Percentiles rank a stretch among this genome's conserved stretches.
Conservation (phyloP, 2,113 vertebrate species). For the Thunnus thynnus region DNA sequence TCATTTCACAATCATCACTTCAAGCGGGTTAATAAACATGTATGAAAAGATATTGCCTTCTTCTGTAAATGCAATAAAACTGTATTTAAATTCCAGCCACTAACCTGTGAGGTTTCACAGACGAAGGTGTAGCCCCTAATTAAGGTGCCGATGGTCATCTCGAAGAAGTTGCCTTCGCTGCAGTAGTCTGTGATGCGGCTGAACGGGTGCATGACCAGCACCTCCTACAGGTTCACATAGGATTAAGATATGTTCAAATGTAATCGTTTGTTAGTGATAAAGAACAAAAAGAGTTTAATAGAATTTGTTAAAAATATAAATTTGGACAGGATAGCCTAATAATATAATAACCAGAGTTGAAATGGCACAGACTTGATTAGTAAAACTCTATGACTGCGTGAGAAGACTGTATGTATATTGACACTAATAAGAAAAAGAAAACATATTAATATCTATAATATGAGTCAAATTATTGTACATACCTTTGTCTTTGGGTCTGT, state of each 20-base stretch:
- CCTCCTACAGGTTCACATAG: slow-evolving; percentile 83
- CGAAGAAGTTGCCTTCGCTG: slow-evolving; percentile 90
- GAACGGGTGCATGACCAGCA: slow-evolving; percentile 88
- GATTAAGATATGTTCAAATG: background rate
- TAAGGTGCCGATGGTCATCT: slow-evolving; percentile 90
- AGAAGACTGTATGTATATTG: background rate
- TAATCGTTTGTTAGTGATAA: background rate
- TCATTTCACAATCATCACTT: background rate
- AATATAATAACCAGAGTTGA: background rate
- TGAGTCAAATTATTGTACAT: background rate
- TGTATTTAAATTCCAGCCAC: slow-evolving; percentile 13
- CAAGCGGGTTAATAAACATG: background rate
- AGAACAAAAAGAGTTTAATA: too few species aligned
- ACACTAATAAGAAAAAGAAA: background rate
- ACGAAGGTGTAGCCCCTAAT: slow-evolving; percentile 86
- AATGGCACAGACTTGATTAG: background rate
- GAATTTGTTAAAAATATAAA: too few species aligned
- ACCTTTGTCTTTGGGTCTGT: slow-evolving; percentile 93
- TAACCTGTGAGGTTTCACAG: slow-evolving; percentile 93
- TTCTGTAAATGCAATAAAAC: background rate
- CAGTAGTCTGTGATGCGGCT: slow-evolving; percentile 91
- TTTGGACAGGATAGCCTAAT: background rate
- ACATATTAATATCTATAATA: background rate
- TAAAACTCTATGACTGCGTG: background rate
- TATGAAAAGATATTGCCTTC: background rate